A percentile compares a stretch with the other conserved stretches of the same genome.
These are phyloP conservation scores for Tenthredo scrophulariae DNA, from an alignment of 2,888 invertebrate genomes.

Conservation along the genomic window DNA sequence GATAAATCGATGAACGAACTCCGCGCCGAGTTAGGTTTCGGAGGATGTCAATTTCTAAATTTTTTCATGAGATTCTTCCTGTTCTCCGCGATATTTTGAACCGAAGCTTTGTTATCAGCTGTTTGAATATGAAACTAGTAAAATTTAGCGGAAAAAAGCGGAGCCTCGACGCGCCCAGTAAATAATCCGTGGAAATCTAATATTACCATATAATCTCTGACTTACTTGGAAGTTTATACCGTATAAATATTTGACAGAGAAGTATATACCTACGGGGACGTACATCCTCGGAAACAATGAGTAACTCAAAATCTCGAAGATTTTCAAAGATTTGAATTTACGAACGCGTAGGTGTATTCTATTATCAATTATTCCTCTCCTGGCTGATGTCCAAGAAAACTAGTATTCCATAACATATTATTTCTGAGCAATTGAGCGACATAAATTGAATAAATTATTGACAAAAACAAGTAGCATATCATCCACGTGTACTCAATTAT, in stretches of 20 bases:
- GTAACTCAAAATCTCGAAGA: neutral
- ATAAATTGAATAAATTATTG: neutral
- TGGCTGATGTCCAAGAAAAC: neutral
- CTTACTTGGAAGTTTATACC: slow-evolving; percentile 36
- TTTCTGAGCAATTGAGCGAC: neutral
- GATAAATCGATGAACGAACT: neutral
- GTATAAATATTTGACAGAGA: slow-evolving; percentile 36
- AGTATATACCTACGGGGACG: neutral
- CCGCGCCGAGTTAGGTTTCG: neutral
- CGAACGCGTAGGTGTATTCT: too few relatives aligned
- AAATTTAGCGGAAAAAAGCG: slow-evolving; percentile 35
- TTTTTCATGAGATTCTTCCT: neutral
- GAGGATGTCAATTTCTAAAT: neutral
- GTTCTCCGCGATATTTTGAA: neutral
- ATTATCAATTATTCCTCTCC: neutral
- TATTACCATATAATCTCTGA: neutral
- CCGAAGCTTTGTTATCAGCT: slow-evolving; percentile 10
- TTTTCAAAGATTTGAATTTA: neutral
- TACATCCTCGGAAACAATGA: slow-evolving; percentile 19
- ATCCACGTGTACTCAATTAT: neutral
- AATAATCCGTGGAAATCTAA: slow-evolving; percentile 40
- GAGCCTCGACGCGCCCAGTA: slow-evolving; percentile 17
- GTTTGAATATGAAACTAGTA: neutral
- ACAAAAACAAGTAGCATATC: neutral
- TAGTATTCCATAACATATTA: neutral